Base-by-base conservation (phyloP, 2,113 vertebrate species). In the Onychorhynchus coronatus region DNA sequence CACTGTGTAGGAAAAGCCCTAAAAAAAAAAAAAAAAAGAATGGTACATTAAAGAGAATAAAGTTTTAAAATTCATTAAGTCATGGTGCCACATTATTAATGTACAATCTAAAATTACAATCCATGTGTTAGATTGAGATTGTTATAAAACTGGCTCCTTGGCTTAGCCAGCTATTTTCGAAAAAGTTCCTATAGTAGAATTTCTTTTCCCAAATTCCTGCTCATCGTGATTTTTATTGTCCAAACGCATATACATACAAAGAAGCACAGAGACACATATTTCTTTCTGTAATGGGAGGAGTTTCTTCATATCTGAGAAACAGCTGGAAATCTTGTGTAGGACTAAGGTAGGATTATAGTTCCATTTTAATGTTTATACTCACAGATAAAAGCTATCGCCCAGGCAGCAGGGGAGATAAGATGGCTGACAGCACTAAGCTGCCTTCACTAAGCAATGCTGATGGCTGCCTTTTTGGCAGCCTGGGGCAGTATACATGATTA, bases 381-480 rank as follows among this genome's bases (percentile, higher is more conserved):
- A 6, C 37, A 92, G 96, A 98, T 97, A 91, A 97, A 96, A 97
- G 95, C 92, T 81, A 91, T 95, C 55, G 17, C 42, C 93, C 90
- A 46, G 95, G 95, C 88, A 95, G 89, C 72, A 81, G 72, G 66
- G 49, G 35, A 96, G 96, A 97, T 95, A 97, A 96, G 93, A 97
- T 96, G 97, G 93, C 89, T 96, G 96, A 95, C 78, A 95, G 94
- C 52, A 68, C 96, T 97, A 97, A 98, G 94, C 96, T 97, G 89
- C 90, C 91, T 97, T 97, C 93, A 91, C 88, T 96, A 92, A 96
- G 95, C 76, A 97, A 91, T 79, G 94, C 96, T 98, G 96, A 97
- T 90, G 89, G n/a, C 37, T 96, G 94, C 92, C 81, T 97, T 96
- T 97, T 93, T 80, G 92, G 94, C 92, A 97, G 96, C 95, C 79